phyloP scores from a whole-genome alignment of 2,888 invertebrate genomes.

The Salticus scenicus region DNA sequence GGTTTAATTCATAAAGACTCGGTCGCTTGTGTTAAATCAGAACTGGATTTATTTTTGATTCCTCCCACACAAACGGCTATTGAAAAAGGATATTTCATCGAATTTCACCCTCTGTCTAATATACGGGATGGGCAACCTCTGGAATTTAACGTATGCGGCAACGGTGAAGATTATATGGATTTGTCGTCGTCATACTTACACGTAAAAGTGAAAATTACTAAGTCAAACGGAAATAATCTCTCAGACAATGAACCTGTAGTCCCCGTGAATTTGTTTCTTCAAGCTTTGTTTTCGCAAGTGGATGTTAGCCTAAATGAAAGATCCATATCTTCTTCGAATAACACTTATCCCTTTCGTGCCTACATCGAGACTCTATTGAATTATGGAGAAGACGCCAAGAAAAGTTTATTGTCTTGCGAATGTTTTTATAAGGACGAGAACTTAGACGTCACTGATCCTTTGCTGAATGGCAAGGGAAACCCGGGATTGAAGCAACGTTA shows the following conservation, averaged over 20 bases:
- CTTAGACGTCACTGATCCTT: background rate
- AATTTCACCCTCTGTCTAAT: background rate
- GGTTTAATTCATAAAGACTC: conserved; percentile 19
- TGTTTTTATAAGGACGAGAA: background rate
- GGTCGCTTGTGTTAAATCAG: conserved; percentile 1
- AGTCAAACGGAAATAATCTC: background rate
- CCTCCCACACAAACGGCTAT: conserved; percentile 18
- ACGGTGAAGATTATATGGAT: background rate
- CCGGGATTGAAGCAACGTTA: background rate
- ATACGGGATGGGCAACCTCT: background rate
- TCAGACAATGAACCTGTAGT: background rate
- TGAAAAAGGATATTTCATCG: conserved; percentile 32
- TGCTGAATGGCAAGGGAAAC: background rate
- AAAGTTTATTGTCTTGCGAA: background rate
- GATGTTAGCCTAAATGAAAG: background rate
- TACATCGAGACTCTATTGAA: conserved; percentile 8
- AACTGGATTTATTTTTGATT: conserved; percentile 22
- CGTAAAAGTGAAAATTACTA: background rate
- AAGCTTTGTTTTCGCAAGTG: conserved; percentile 3
- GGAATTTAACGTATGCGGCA: background rate
- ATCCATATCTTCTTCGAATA: background rate
- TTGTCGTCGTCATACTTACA: background rate
- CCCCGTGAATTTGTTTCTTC: background rate
- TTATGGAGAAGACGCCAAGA: conserved; percentile 1
- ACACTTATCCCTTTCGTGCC: conserved; percentile 5